These are phyloP conservation scores for Cyclopterus lumpus DNA, from an alignment of 2,797 vertebrate genomes.

Conservation along the genomic window DNA sequence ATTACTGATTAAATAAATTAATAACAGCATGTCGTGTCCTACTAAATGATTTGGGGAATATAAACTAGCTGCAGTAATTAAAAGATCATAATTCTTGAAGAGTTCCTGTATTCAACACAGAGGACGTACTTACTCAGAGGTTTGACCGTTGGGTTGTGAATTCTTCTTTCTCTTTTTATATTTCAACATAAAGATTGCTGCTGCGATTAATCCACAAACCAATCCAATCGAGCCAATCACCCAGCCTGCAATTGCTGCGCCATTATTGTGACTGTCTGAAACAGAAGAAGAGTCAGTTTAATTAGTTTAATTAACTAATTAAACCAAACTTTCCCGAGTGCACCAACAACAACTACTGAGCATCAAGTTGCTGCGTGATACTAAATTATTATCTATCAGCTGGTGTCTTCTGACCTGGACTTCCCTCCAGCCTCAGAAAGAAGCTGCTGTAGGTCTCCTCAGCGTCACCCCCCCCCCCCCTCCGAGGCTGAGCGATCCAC, in stretches of 20 bases:
- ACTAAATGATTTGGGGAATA: neutral
- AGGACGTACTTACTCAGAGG: neutral
- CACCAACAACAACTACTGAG: neutral
- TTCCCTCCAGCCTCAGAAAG: neutral
- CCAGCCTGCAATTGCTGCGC: neutral
- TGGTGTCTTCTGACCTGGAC: neutral
- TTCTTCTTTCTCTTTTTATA: neutral
- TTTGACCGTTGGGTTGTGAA: rapidly evolving
- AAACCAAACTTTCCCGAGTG: neutral
- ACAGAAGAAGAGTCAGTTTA: neutral
- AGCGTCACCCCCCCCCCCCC: too few species aligned
- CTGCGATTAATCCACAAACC: too few species aligned
- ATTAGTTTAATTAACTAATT: neutral
- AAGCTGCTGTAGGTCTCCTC: neutral
- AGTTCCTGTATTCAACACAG: neutral
- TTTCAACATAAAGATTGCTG: neutral
- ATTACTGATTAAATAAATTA: neutral
- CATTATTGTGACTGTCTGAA: neutral
- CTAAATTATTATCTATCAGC: neutral
- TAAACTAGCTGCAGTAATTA: neutral
- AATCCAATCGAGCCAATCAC: neutral
- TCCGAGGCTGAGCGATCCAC: neutral
- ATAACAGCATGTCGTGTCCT: neutral
- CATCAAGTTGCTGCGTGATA: too few species aligned
- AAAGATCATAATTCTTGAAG: neutral